Conservation (phyloP, 2,113 vertebrate species). For the Centrocercus urophasianus region DNA sequence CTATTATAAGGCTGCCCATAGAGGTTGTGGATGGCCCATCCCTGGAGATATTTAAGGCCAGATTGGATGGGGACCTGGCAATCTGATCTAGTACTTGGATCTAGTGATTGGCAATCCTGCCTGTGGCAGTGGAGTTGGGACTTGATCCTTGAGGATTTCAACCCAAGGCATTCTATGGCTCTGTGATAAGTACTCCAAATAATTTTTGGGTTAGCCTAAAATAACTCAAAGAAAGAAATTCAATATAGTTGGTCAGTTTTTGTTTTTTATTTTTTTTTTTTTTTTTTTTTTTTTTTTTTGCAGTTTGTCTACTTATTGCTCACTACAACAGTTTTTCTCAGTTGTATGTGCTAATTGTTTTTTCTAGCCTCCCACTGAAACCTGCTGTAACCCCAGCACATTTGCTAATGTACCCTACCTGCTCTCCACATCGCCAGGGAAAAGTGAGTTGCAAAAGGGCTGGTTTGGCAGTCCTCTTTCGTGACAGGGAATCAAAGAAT, state of each 20-base stretch:
- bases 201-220: not conserved
- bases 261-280: not conserved
- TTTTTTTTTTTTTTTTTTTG: not conserved
- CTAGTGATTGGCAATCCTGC: too few species aligned
- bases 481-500: not conserved
- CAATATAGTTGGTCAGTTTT: not conserved
- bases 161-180: too few species aligned
- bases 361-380: not conserved
- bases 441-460: not conserved
- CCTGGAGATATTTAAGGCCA: too few species aligned
- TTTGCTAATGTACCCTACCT: rapidly evolving
- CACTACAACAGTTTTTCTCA: not conserved
- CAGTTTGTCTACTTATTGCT: not conserved
- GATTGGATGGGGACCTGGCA: too few species aligned
- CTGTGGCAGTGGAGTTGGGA: too few species aligned
- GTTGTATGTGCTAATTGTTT: not conserved
- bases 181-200: not conserved
- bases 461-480: not conserved
- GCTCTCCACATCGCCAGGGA: not conserved
- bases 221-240: not conserved
- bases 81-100: too few species aligned
- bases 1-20: not conserved
- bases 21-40: too few species aligned
- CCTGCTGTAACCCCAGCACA: not conserved
- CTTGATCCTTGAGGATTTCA: too few species aligned